Evolutionary conservation across 2,888 invertebrate species (phyloP), one percentile per base, ranked within the genome.

Genomic region (Alloscopus bannaensis): DNA sequence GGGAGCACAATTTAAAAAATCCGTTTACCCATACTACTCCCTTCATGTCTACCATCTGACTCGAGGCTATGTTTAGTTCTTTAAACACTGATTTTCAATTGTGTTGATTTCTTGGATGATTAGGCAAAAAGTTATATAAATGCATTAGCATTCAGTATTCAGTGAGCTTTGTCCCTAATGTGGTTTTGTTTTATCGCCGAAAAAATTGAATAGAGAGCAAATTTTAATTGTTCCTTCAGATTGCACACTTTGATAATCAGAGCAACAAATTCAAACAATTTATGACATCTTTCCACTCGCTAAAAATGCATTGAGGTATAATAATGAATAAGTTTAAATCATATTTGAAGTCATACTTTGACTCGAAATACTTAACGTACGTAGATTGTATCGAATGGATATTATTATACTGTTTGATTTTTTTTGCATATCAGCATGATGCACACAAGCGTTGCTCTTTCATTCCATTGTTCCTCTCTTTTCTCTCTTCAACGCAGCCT

Each of bases 41-140:
- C n/a, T n/a, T n/a, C n/a, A n/a, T n/a, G 13, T 36, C 13, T 6
- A 36, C 36, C 36, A 36, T 8, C 13, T 36, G 6, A 36, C 36
- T 36, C 8, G 13, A 36, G 36, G 6, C 36, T 36, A 36, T 36
- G 36, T 36, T 36, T 36, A 36, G 36, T 36, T 36, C 13, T 6
- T 6, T 36, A 36, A 6, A 36, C 36, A n/a, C n/a, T n/a, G n/a
- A n/a, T n/a, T n/a, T n/a, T n/a, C n/a, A n/a, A n/a, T n/a, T n/a
- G n/a, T n/a, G n/a, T n/a, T n/a, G n/a, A 50, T 50, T 18, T 50
- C 50, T 50, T 50, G 50, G 1, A 50, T 50, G 50, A 50, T 50
- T 50, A 20, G 50, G 22, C 50, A 50, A 50, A 50, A 50, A 18
- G 20, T 11, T 50, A n/a, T n/a, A n/a, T n/a, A n/a, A n/a, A n/a